A percentile compares a stretch with the other conserved stretches of the same genome.
Evolutionary conservation across 2,888 invertebrate species (phyloP).

Genomic region (Chesias legatella): DNA sequence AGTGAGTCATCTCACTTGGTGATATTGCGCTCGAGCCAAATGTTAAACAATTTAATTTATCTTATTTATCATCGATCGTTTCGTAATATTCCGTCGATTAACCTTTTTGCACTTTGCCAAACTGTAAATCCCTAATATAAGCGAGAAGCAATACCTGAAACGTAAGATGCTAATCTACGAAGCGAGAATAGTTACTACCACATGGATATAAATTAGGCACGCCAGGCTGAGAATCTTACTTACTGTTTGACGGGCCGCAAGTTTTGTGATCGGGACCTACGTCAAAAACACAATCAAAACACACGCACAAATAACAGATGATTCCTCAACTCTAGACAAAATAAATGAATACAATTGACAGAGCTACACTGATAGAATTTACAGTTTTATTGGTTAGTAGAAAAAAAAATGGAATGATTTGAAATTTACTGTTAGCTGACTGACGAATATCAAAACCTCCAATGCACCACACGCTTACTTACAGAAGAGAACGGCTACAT

Average conservation of each 20-base stretch:
- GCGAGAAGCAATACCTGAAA: conserved; percentile 54
- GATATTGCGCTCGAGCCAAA: conserved; percentile 52
- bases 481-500: conserved; percentile 96
- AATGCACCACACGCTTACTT: conserved; percentile 78
- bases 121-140: conserved; percentile 41
- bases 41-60: conserved; percentile 54
- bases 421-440: conserved; percentile 64
- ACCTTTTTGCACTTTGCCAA: no score
- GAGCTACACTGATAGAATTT: conserved; percentile 56
- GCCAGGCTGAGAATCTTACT: conserved; percentile 71
- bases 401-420: conserved; percentile 60
- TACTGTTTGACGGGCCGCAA: conserved; percentile 79
- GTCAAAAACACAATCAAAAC: conserved; percentile 78
- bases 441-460: conserved; percentile 52
- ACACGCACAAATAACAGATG: conserved; percentile 70
- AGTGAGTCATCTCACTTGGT: conserved; percentile 47
- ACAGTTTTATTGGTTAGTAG: conserved; percentile 63
- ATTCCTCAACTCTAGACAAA: conserved; percentile 44
- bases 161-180: conserved; percentile 54
- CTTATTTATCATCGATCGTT: conserved; percentile 47
- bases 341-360: conserved; percentile 51
- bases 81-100: no score
- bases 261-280: conserved; percentile 80
- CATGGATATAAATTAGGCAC: conserved; percentile 62
- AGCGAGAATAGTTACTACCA: conserved; percentile 68